Evolutionary conservation across 1,140 invertebrate species (phyloP), one percentile per base, ranked within the genome.

Genomic region (Brachionus asplanchnoidis): DNA sequence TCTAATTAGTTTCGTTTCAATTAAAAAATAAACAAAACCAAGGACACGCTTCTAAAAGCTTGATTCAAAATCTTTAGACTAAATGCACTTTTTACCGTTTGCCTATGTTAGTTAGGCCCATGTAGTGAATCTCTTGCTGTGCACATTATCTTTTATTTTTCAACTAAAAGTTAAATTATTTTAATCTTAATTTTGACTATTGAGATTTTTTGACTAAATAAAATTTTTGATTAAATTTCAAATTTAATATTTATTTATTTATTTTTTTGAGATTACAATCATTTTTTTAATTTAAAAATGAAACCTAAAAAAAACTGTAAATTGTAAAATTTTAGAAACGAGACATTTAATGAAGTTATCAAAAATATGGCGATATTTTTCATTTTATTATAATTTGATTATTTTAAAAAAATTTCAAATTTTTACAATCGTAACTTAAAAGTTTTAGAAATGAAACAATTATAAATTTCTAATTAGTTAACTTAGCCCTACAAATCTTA

Each of bases 1-100:
- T 68, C 66, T 68, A 68, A 68, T 68, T 68, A 32, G 66, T 68
- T 68, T 68, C 66, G 66, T 68, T 68, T 40, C 26, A 68, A 68
- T 68, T 68, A 40, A 68, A 28, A 68, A 68, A 68, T 40, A 68
- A 68, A 68, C 66, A 68, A 32, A 40, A 32, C 26, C 66, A 68
- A 68, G 66, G 66, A 68, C 66, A 32, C 32, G 26, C 32, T 40
- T 40, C 32, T 36, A 36, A 36, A 36, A 36, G 6, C 32, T 7
- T 36, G 32, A 14, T 68, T 40, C 23, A 3, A 68, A 32, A 32
- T 68, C 32, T 60, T 60, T 60, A 60, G 7, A 60, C n/a, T 60
- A 20, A 60, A 60, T 60, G 53, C 53, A 60, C 17, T 60, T 60
- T 60, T 60, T 60, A 60, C 53, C 53, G 53, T 60, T 60, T 60